Percentiles rank a stretch among this genome's conserved stretches.
Conservation (phyloP, 2,797 vertebrate species). For the Notolepis coatsorum region DNA sequence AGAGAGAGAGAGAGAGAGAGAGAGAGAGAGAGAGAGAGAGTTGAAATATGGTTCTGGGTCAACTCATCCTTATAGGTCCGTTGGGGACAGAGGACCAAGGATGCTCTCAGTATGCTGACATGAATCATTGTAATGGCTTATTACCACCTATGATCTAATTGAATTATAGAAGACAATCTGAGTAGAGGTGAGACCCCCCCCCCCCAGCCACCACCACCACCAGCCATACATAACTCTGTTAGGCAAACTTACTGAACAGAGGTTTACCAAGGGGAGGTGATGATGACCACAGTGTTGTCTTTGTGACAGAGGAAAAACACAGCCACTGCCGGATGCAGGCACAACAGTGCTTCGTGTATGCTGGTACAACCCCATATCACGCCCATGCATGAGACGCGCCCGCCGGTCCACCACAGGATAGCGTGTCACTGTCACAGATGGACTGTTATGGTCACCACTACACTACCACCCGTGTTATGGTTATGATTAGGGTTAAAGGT, state of each 20-base stretch:
- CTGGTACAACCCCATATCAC: slow-evolving; percentile 8
- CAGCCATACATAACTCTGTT: slow-evolving; percentile 42
- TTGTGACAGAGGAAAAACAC: slow-evolving; percentile 39
- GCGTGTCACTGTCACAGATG: too few relatives aligned
- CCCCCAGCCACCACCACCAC: too few relatives aligned
- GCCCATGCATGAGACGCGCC: too few relatives aligned
- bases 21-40: slow-evolving; percentile 5
- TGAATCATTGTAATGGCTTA: slow-evolving; percentile 58
- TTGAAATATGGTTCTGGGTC: slow-evolving; percentile 33
- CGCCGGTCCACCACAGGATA: too few relatives aligned
- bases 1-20: not conserved
- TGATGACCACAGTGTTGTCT: slow-evolving; percentile 21
- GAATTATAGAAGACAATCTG: slow-evolving; percentile 40
- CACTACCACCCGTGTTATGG: too few relatives aligned
- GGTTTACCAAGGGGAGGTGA: slow-evolving; percentile 14
- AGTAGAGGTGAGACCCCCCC: slow-evolving; percentile 41
- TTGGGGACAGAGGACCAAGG: slow-evolving; percentile 40
- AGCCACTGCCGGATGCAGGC: slow-evolving; percentile 33
- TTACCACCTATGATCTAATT: slow-evolving; percentile 57
- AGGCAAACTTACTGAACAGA: slow-evolving; percentile 38
- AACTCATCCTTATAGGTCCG: slow-evolving; percentile 35
- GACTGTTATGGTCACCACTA: too few relatives aligned
- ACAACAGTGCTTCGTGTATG: slow-evolving; percentile 8
- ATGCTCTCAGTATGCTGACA: slow-evolving; percentile 38
- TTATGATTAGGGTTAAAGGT: too few relatives aligned